Percentiles rank a stretch among this genome's conserved stretches.
These are phyloP conservation scores for Drosophila barbarae DNA, from an alignment of 2,888 invertebrate species.

Conservation along the genomic window DNA sequence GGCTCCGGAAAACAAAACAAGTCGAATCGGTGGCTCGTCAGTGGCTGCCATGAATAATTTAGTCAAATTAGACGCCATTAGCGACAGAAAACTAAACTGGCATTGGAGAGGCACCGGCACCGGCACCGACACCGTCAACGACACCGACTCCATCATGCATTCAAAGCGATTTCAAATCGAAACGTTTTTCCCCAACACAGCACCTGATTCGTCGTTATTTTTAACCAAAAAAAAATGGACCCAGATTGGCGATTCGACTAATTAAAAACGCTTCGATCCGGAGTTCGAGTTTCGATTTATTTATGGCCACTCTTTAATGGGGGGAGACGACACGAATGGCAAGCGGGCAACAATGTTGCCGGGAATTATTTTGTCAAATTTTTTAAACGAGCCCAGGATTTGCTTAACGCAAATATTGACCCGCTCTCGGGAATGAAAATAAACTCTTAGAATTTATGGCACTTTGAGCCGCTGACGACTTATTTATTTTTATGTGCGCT, in stretches of 20 bases:
- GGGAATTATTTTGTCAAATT: conserved; percentile 65
- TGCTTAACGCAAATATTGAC: conserved; percentile 68
- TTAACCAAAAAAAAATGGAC: conserved; percentile 45
- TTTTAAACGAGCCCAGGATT: conserved; percentile 51
- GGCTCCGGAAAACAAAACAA: conserved; percentile 63
- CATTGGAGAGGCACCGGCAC: conserved; percentile 12
- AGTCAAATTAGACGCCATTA: conserved; percentile 68
- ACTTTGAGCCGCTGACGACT: conserved; percentile 43
- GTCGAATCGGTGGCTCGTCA: conserved; percentile 46
- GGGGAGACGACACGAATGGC: conserved; percentile 27
- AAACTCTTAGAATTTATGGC: conserved; percentile 67
- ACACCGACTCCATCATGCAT: conserved; percentile 52
- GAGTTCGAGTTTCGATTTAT: conserved; percentile 41
- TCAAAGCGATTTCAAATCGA: conserved; percentile 23
- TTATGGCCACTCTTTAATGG: conserved; percentile 57
- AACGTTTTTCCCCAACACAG: conserved; percentile 35
- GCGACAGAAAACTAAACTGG: conserved; percentile 40
- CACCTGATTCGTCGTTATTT: conserved; percentile 68
- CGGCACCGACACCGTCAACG: neutral
- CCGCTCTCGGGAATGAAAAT: conserved; percentile 40
- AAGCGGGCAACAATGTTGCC: conserved; percentile 51
- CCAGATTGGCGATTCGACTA: conserved; percentile 41
- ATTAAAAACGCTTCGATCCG: conserved; percentile 45
- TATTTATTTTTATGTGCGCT: conserved; percentile 63
- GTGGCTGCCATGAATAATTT: conserved; percentile 63